A percentile compares a stretch with the other conserved stretches of the same genome.
phyloP scores from a whole-genome alignment of 2,888 invertebrate species.

The Eucriotettix oculatus region DNA sequence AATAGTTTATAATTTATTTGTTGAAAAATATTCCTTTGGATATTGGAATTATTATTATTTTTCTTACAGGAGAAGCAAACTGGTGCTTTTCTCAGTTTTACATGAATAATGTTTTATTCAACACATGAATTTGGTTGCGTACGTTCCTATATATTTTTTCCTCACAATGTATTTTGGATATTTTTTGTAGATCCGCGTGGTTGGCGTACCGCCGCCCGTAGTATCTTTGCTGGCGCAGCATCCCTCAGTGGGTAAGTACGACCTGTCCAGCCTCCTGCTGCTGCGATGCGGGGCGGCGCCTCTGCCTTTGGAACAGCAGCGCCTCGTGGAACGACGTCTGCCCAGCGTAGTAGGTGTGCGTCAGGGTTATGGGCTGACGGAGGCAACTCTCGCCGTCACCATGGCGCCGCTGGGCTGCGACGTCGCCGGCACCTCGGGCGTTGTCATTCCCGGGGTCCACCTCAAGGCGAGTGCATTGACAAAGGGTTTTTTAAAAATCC shows the following conservation, averaged over 20 bases:
- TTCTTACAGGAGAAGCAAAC: too few species aligned
- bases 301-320: slow-evolving; percentile 50
- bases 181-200: slow-evolving; percentile 38
- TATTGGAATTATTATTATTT: too few species aligned
- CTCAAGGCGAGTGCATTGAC: slow-evolving; percentile 18
- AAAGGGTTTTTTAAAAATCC: not conserved
- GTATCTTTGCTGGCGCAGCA: slow-evolving; percentile 70
- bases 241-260: slow-evolving; percentile 56
- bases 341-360: slow-evolving; percentile 31
- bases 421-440: slow-evolving; percentile 14
- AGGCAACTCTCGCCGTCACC: slow-evolving; percentile 47
- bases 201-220: slow-evolving; percentile 67
- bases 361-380: slow-evolving; percentile 70
- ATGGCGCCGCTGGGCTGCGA: slow-evolving; percentile 24
- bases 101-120: too few species aligned
- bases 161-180: too few species aligned
- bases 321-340: slow-evolving; percentile 3
- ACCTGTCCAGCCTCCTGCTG: slow-evolving; percentile 51
- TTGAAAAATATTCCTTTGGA: too few species aligned
- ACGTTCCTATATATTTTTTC: too few species aligned
- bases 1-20: too few species aligned
- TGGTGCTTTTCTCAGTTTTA: too few species aligned
- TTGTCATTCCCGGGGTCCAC: slow-evolving; percentile 11
- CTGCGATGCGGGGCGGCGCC: slow-evolving; percentile 73
- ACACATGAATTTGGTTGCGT: too few species aligned